A percentile compares a stretch with the other conserved stretches of the same genome.
Evolutionary conservation across 2,797 vertebrate species (phyloP).

Genomic region (Enoplosus armatus): DNA sequence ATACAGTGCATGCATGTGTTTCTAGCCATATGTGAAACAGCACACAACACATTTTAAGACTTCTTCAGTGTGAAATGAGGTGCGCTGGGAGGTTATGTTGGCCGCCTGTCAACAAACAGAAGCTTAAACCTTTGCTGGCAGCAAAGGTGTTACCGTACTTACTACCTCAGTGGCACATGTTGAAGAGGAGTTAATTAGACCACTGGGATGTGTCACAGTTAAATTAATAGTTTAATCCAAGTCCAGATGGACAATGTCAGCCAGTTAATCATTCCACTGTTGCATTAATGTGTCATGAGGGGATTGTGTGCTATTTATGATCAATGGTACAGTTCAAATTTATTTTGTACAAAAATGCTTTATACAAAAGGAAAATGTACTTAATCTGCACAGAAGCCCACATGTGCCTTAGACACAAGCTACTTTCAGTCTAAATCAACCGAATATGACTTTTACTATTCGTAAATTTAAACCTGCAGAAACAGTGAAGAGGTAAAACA

Average conservation of each 20-base stretch:
- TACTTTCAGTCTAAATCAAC: background rate
- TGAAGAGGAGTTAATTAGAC: constrained; percentile 63
- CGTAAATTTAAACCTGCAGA: background rate
- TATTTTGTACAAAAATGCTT: background rate
- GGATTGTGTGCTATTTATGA: constrained; percentile 21
- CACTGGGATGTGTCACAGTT: constrained; percentile 58
- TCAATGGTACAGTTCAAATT: too few relatives aligned
- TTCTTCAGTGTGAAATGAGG: constrained; percentile 11
- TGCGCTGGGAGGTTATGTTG: constrained; percentile 14
- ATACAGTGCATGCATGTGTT: background rate
- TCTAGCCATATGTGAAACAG: background rate
- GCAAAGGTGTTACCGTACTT: constrained; percentile 32
- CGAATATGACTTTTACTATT: background rate
- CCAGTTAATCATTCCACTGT: constrained; percentile 36
- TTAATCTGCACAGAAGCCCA: background rate
- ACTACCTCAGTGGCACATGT: constrained; percentile 44
- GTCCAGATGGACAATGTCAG: constrained; percentile 56
- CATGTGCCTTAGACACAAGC: background rate
- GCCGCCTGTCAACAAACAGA: constrained; percentile 42
- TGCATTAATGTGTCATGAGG: constrained; percentile 11
- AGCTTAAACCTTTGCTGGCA: constrained; percentile 38
- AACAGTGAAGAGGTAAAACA: background rate
- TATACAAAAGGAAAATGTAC: background rate
- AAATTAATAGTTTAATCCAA: constrained; percentile 58
- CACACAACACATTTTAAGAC: constrained; percentile 10